phyloP scores from a whole-genome alignment of 2,888 invertebrate genomes.

The Crioceris asparagi region DNA sequence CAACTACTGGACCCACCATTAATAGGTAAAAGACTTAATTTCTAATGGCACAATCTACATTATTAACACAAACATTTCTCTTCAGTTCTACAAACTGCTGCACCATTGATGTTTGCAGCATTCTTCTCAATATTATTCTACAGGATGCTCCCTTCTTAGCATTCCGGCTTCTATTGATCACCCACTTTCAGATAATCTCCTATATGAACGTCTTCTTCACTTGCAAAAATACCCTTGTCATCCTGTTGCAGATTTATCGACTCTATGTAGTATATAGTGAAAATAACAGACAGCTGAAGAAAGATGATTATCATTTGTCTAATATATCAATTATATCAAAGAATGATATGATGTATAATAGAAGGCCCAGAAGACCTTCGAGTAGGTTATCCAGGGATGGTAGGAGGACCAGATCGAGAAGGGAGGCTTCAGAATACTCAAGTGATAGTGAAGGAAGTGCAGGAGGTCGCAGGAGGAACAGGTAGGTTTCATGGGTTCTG shows the following conservation, averaged over 20 bases:
- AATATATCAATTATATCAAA: conserved; percentile 46
- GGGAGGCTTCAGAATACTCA: conserved; percentile 15
- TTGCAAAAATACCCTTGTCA: conserved; percentile 82
- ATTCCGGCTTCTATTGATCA: conserved; percentile 75
- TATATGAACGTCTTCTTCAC: conserved; percentile 97
- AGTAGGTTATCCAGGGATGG: conserved; percentile 5
- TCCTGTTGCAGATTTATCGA: conserved; percentile 50
- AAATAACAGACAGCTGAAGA: conserved; percentile 39
- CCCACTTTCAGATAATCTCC: conserved; percentile 78
- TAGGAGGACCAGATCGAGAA: conserved; percentile 12
- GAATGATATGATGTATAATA: conserved; percentile 28
- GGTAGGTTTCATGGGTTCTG: conserved; percentile 7
- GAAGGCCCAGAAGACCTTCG: conserved; percentile 26
- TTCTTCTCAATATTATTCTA: conserved; percentile 75
- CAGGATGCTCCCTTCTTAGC: conserved; percentile 83
- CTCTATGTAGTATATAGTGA: conserved; percentile 72
- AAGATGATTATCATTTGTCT: conserved; percentile 18
- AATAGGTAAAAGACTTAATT: conserved; percentile 21
- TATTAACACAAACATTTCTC: conserved; percentile 10
- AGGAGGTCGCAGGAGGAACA: conserved; percentile 11
- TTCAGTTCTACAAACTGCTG: conserved; percentile 60
- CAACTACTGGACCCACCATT: conserved; percentile 32
- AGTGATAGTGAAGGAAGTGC: conserved; percentile 21
- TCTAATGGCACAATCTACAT: not conserved
- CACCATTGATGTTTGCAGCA: conserved; percentile 81